A percentile compares a stretch with the other conserved stretches of the same genome.
Evolutionary conservation across 1,140 invertebrate species (phyloP).

Genomic region (Drosophila guanche): DNA sequence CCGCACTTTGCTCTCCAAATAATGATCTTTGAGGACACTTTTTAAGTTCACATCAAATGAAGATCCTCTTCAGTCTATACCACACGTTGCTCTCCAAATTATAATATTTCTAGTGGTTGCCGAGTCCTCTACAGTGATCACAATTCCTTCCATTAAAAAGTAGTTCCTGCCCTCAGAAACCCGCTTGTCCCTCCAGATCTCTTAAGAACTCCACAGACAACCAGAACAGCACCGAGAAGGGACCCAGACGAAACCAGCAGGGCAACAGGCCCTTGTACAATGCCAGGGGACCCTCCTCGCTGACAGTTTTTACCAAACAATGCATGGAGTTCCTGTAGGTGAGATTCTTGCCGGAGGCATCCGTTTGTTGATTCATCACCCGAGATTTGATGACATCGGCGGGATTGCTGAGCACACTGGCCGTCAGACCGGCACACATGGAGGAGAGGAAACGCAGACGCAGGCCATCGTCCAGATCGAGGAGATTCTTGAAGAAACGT

Average conservation of each 20-base stretch:
- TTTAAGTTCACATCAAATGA: no score
- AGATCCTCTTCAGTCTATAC: no score
- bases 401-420: constrained; percentile 53
- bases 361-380: constrained; percentile 53
- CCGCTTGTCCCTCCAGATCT: constrained; percentile 51
- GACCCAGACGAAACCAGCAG: constrained; percentile 53
- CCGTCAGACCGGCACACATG: constrained; percentile 46
- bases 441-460: constrained; percentile 36
- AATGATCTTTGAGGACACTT: no score
- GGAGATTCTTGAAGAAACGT: constrained; percentile 35
- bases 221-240: constrained; percentile 67
- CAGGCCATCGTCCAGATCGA: constrained; percentile 35
- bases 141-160: no score
- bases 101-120: no score
- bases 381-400: constrained; percentile 59
- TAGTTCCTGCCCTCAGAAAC: constrained; percentile 24
- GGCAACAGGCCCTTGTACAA: constrained; percentile 61
- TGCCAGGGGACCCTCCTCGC: constrained; percentile 34
- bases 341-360: constrained; percentile 19
- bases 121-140: no score
- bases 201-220: constrained; percentile 59
- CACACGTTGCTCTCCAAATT: no score
- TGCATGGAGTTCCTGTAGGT: constrained; percentile 43
- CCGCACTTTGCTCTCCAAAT: no score
- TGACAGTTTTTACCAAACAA: constrained; percentile 25